Percentiles rank a stretch among this genome's conserved stretches.
Evolutionary conservation across 2,113 vertebrate genomes (phyloP).

Genomic region (Heloderma charlesbogerti): DNA sequence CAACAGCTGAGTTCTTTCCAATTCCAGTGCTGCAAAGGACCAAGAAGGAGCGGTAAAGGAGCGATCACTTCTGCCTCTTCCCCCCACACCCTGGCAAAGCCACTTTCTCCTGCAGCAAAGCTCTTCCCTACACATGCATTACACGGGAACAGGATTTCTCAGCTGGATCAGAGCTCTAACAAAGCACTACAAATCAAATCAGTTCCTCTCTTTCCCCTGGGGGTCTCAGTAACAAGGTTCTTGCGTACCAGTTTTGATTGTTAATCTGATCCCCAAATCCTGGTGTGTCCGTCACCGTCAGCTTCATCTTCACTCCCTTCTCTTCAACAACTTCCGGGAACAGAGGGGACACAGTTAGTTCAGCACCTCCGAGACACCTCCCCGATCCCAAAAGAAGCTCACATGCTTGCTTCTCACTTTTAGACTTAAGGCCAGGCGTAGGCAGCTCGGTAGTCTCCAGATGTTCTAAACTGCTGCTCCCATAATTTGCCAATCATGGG

Average conservation of each 20-base stretch:
- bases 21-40: not conserved
- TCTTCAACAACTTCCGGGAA: constrained; percentile 84
- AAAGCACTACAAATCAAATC: no score
- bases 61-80: not conserved
- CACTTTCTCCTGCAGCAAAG: not conserved
- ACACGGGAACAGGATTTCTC: not conserved
- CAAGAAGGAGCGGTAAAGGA: not conserved
- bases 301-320: constrained; percentile 89
- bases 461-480: no score
- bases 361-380: not conserved
- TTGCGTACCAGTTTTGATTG: constrained; percentile 87
- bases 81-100: not conserved
- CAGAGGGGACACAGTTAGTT: not conserved
- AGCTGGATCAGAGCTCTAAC: not conserved
- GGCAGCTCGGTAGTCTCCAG: not conserved
- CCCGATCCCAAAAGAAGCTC: no score
- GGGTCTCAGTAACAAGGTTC: not conserved
- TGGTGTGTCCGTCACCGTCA: constrained; percentile 88
- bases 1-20: not conserved
- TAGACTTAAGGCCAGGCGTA: not conserved
- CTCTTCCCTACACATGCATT: not conserved
- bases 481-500: no score
- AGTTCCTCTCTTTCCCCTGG: not conserved
- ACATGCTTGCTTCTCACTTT: not conserved
- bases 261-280: constrained; percentile 94